Conservation (phyloP, 2,888 invertebrate genomes). For the Rapana venosa region DNA sequence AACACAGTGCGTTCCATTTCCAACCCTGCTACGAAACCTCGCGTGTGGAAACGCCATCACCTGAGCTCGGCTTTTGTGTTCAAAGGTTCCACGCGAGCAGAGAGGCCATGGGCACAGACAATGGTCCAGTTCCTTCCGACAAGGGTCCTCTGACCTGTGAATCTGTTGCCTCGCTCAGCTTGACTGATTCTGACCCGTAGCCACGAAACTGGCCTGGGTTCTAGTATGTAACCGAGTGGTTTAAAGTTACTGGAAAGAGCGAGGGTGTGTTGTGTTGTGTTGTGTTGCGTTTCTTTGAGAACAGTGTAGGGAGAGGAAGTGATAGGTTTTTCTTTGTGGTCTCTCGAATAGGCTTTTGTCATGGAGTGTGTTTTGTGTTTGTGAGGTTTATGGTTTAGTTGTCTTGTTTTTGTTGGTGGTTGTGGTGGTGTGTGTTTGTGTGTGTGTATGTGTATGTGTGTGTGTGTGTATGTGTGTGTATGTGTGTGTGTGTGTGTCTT, state of each 20-base stretch:
- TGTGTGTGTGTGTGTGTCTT: neutral
- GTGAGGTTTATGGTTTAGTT: neutral
- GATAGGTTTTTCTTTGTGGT: no score
- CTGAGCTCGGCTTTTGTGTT: neutral
- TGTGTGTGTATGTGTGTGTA: neutral
- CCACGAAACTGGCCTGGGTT: neutral
- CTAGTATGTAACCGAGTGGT: neutral
- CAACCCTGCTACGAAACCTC: neutral
- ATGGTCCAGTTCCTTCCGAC: neutral
- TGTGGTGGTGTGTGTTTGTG: neutral
- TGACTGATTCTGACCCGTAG: slow-evolving; percentile 3
- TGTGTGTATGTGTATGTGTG: neutral
- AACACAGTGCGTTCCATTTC: neutral
- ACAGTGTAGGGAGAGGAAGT: no score
- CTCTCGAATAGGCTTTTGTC: no score
- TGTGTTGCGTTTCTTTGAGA: neutral
- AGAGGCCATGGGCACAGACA: neutral
- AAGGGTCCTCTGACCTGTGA: slow-evolving; percentile 9
- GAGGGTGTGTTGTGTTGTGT: neutral
- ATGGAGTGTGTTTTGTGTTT: no score
- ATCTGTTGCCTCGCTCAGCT: neutral
- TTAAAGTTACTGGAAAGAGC: neutral
- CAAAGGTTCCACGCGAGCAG: neutral
- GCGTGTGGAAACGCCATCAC: neutral
- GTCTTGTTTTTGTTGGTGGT: neutral